Evolutionary conservation across 2,797 vertebrate species (phyloP).

Genomic region (Neosalanx taihuensis): DNA sequence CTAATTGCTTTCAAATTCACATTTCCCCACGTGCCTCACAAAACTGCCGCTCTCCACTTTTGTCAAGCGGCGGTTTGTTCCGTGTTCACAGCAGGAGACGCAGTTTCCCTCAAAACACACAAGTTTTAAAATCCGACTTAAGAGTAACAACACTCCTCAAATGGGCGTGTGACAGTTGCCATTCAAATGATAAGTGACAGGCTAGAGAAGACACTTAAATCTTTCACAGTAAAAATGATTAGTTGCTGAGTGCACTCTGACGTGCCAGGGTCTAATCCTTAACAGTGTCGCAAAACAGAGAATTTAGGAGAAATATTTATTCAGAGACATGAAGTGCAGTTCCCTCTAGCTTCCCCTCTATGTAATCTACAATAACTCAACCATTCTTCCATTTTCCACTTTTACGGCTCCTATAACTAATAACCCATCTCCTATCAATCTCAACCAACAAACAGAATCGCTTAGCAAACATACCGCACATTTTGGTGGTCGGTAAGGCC

Average conservation of each 20-base stretch:
- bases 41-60: conserved; percentile 28
- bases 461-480: not conserved
- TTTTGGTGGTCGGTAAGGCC: not conserved
- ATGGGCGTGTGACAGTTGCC: conserved; percentile 38
- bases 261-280: conserved; percentile 51
- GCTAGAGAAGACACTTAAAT: conserved; percentile 47
- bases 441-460: not conserved
- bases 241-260: conserved; percentile 46
- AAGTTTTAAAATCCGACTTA: conserved; percentile 31
- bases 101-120: conserved; percentile 11
- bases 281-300: conserved; percentile 25
- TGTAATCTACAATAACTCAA: conserved; percentile 4
- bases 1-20: conserved; percentile 30
- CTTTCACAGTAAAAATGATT: conserved; percentile 56
- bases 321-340: conserved; percentile 23
- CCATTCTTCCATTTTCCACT: not conserved
- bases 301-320: conserved; percentile 40
- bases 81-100: conserved; percentile 14
- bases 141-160: conserved; percentile 32
- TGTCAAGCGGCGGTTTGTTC: conserved; percentile 20
- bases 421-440: not conserved
- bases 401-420: not conserved
- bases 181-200: conserved; percentile 50
- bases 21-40: conserved; percentile 13
- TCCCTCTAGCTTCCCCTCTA: not conserved